Evolutionary conservation across 2,888 invertebrate genomes (phyloP), one percentile per base, ranked within the genome.

Genomic region (Pocota personata): DNA sequence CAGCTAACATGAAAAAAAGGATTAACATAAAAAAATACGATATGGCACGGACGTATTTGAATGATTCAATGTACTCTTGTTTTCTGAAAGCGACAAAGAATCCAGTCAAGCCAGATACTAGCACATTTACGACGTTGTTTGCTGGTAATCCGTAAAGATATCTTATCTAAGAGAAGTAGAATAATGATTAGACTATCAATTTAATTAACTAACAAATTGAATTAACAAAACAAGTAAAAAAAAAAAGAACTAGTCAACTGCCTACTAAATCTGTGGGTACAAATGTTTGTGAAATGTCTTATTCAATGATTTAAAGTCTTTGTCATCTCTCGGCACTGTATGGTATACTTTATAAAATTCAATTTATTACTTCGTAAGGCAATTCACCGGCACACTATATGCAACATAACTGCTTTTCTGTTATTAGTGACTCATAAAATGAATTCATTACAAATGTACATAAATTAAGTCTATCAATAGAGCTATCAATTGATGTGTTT

Each of bases 361-460:
- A 21, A 48, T 48, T 48, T 21, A 21, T 48, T 21, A 48, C 19
- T 21, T 48, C 21, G 19, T 21, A 12, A 48, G 48, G 21, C 48
- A 48, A 48, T 52, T 40, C 10, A 16, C 10, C 16, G 14, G 64
- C 46, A 14, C 62, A 37, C 37, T 6, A 24, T 48, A 37, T 60
- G n/a, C 37, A 40, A 5, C 52, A 75, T 75, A 40, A 30, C 27
- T 32, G 24, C 27, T 12, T 64, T 48, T 16, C 40, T 50, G 30
- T 50, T 32, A 50, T 30, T n/a, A 14, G 52, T 43, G 52, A 43
- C 21, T 57, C 46, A 37, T 27, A 24, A 37, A 24, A 64, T 32
- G 21, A 32, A 46, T 55, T 52, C 16, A 62, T 48, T 60, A 62
- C 12, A 52, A n/a, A 64, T 64, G 64, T 14, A 37, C 50, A 66